Conservation (phyloP, 2,888 invertebrate genomes). For the Lepidocyrtoides sp. region DNA sequence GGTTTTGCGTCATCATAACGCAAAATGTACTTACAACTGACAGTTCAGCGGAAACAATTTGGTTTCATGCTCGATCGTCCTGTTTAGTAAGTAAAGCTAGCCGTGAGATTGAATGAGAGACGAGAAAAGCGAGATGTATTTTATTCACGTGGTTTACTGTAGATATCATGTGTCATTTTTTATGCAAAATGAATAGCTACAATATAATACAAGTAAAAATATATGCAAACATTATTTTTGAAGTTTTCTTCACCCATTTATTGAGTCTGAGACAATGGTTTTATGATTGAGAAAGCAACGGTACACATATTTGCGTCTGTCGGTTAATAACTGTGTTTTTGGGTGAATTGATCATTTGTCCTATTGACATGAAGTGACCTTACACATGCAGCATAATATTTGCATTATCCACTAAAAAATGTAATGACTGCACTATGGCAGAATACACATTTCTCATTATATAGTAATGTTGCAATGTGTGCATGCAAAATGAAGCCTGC, state of each 20-base stretch:
- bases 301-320: background rate
- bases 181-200: too few relatives aligned
- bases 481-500: background rate
- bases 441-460: background rate
- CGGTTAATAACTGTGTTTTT: conserved; percentile 44
- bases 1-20: conserved; percentile 47
- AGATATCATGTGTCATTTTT: background rate
- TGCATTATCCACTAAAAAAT: background rate
- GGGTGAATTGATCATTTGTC: conserved; percentile 46
- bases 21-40: background rate
- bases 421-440: background rate
- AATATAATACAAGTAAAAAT: too few relatives aligned
- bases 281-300: conserved; percentile 21
- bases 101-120: background rate
- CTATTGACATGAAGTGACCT: conserved; percentile 47
- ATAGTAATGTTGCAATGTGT: background rate
- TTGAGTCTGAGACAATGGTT: background rate
- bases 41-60: conserved; percentile 9
- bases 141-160: background rate
- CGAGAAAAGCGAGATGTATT: background rate
- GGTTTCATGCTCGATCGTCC: background rate
- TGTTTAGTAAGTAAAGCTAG: background rate
- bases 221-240: background rate
- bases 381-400: background rate
- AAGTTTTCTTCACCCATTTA: background rate